Percentiles rank a stretch among this genome's conserved stretches.
These are phyloP conservation scores for Phodopus roborovskii DNA, from an alignment of 2,113 vertebrate genomes.

Conservation along the genomic window DNA sequence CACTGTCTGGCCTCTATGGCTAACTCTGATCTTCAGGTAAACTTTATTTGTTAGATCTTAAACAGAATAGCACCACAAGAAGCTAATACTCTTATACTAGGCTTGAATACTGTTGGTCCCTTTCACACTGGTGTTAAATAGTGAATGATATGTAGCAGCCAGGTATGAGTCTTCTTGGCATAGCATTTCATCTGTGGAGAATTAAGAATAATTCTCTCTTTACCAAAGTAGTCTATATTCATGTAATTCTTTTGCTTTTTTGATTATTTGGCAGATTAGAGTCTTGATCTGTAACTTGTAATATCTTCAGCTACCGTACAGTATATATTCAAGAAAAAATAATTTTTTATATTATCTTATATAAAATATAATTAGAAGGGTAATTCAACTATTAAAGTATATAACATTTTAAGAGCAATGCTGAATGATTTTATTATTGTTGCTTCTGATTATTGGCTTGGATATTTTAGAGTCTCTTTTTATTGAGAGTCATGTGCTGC, in stretches of 20 bases:
- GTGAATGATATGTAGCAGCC: background rate
- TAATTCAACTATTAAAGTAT: conserved; percentile 54
- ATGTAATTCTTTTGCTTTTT: conserved; percentile 51
- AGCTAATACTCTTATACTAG: background rate
- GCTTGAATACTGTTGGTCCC: conserved; percentile 9
- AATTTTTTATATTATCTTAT: conserved; percentile 54
- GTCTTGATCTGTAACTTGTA: conserved; percentile 32
- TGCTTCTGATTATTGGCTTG: conserved; percentile 39
- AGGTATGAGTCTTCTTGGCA: background rate
- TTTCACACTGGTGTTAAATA: conserved; percentile 32
- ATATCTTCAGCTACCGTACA: conserved; percentile 40
- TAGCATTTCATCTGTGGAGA: conserved; percentile 18
- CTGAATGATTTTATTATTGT: conserved; percentile 45
- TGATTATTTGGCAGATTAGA: conserved; percentile 50
- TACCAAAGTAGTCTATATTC: conserved; percentile 23
- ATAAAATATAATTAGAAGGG: conserved; percentile 41
- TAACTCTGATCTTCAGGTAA: too few relatives aligned
- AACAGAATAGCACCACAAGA: too few relatives aligned
- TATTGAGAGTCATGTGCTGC: conserved; percentile 26
- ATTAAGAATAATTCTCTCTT: conserved; percentile 36
- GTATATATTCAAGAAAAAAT: conserved; percentile 20
- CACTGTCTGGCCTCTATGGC: too few relatives aligned
- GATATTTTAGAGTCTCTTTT: conserved; percentile 42
- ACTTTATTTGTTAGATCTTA: too few relatives aligned
- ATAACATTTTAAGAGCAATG: conserved; percentile 38